A percentile compares a stretch with the other conserved stretches of the same genome.
phyloP scores from a whole-genome alignment of 2,888 invertebrate species.

The Eledone cirrhosa region DNA sequence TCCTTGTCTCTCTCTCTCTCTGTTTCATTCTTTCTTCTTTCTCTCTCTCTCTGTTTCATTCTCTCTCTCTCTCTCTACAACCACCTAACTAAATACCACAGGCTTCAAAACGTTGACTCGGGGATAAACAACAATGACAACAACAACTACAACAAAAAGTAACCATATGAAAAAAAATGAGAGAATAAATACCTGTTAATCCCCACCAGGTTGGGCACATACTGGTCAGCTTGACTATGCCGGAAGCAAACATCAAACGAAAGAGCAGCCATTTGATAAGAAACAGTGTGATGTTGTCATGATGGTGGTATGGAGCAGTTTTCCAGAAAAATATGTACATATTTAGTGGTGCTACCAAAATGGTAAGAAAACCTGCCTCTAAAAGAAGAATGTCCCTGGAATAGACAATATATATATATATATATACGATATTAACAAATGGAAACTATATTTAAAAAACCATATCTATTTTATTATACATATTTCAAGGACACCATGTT shows the following conservation, averaged over 20 bases:
- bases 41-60: too few species aligned
- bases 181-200: conserved; percentile 73
- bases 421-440: too few species aligned
- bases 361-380: conserved; percentile 78
- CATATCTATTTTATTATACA: too few species aligned
- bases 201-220: conserved; percentile 82
- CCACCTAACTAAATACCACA: too few species aligned
- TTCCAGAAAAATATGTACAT: conserved; percentile 42
- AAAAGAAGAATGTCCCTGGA: conserved; percentile 78
- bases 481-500: too few species aligned
- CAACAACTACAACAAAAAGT: too few species aligned
- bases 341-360: conserved; percentile 75
- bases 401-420: too few species aligned
- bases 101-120: too few species aligned
- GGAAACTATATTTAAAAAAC: too few species aligned
- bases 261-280: conserved; percentile 79
- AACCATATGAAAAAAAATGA: background rate
- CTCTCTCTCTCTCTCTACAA: too few species aligned
- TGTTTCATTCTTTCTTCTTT: too few species aligned
- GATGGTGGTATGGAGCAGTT: conserved; percentile 50
- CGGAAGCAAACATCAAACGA: conserved; percentile 77
- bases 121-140: background rate
- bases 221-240: conserved; percentile 77
- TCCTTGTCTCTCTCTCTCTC: too few species aligned
- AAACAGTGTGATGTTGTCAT: conserved; percentile 73